A percentile compares a stretch with the other conserved stretches of the same genome.
phyloP scores from a whole-genome alignment of 2,113 vertebrate species.

The Conger conger region DNA sequence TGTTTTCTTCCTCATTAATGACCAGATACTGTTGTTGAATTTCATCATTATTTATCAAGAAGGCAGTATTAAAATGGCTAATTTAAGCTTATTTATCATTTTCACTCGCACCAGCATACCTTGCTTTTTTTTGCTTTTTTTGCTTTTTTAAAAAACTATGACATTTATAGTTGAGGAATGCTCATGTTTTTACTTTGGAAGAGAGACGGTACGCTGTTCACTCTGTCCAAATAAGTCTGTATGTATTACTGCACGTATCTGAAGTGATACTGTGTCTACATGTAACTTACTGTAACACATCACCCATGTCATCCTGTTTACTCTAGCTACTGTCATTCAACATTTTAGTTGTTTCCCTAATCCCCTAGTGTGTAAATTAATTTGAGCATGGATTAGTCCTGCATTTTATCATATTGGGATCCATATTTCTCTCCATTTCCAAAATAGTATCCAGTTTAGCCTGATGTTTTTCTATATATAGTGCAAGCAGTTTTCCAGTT shows the following conservation, averaged over 20 bases:
- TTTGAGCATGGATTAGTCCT: background rate
- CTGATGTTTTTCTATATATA: background rate
- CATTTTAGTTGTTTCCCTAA: background rate
- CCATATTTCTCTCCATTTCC: conserved; percentile 15
- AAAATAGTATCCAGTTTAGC: background rate
- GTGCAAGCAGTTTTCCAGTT: background rate
- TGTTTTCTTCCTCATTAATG: background rate
- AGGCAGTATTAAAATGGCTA: conserved; percentile 33
- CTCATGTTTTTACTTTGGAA: background rate
- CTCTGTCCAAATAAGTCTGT: background rate
- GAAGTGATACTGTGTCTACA: background rate
- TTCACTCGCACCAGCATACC: background rate
- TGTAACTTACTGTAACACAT: background rate
- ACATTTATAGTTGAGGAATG: too few relatives aligned
- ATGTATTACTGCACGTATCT: background rate
- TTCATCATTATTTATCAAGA: background rate
- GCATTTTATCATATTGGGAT: background rate
- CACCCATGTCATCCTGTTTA: background rate
- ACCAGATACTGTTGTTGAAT: background rate
- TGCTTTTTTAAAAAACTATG: too few relatives aligned
- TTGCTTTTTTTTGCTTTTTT: too few relatives aligned
- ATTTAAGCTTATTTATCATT: background rate
- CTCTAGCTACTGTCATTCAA: background rate
- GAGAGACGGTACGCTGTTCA: background rate
- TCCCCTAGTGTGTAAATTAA: background rate